Evolutionary conservation across 2,888 invertebrate genomes (phyloP), one percentile per base, ranked within the genome.

Genomic region (Drosophila mimica): DNA sequence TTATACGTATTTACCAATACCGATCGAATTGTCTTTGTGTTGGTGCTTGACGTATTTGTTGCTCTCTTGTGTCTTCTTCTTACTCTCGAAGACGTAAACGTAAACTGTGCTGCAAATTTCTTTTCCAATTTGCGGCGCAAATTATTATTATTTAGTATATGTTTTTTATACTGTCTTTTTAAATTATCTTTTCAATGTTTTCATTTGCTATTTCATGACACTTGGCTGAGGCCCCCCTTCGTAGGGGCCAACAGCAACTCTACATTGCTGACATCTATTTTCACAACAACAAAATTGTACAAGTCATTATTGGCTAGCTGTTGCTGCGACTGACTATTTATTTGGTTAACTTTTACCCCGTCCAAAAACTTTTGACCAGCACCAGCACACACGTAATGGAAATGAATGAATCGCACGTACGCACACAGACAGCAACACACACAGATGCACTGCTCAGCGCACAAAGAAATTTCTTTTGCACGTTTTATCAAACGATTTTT

Each of bases 381-480:
- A 51, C 28, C 77, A 70, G 56, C 76, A 71, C 76, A 88, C 85
- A 86, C 85, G 85, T 86, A 86, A 86, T 85, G 73, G 76, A 81
- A 78, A 77, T 87, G 87, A 83, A 84, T 84, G 86, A 83, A 83
- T 75, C 72, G 80, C 82, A 84, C 83, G 83, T 84, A 83, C 71
- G 70, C 78, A 79, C 74, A 77, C 77, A 68, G 59, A 72, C 75
- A 71, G 58, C 70, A 73, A 49, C 60, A 56, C 70, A 70, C 74
- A 80, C 80, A 67, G 53, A 79, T 52, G 70, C 70, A 78, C 48
- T 54, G 28, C n/a, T 15, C 20, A 20, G 20, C 20, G 58, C 54
- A 68, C 64, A 74, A 71, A 75, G 74, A 77, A 80, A 77, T 74
- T 80, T 64, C 46, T 70, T 43, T 54, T 38, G 53, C 40, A 65